A percentile compares a stretch with the other conserved stretches of the same genome.
phyloP scores from a whole-genome alignment of 37 sponge, comb jelly and placozoan species.

The Mnemiopsis leidyi region DNA sequence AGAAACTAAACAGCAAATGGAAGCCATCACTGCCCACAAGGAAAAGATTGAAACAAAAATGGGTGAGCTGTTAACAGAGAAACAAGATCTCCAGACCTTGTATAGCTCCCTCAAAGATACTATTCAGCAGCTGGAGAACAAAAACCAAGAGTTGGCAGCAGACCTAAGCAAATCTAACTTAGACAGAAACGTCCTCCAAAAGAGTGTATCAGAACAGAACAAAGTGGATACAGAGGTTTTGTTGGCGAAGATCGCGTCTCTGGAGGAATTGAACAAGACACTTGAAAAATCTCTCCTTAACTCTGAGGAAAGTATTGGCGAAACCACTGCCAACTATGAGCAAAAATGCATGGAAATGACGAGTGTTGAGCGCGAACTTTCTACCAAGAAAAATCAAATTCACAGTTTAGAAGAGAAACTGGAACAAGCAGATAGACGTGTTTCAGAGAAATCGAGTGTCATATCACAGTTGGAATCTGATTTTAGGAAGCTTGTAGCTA shows the following conservation, averaged over 20 bases:
- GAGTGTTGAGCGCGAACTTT: constrained; percentile 9
- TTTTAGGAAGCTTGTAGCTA: neutral
- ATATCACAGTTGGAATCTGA: constrained; percentile 17
- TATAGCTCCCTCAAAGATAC: neutral
- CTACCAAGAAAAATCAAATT: neutral
- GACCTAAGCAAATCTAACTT: neutral
- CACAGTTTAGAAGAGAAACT: neutral
- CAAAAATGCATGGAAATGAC: constrained; percentile 22
- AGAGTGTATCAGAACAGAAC: neutral
- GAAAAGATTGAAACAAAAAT: neutral
- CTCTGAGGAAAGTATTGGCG: constrained; percentile 2
- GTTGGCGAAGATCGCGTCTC: neutral
- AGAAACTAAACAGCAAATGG: neutral
- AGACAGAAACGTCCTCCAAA: neutral
- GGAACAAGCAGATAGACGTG: neutral
- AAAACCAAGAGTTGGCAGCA: neutral
- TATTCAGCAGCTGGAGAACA: neutral
- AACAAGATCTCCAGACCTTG: neutral
- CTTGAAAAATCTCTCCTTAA: constrained; percentile 18
- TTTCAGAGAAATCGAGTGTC: neutral
- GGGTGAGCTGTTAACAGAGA: neutral
- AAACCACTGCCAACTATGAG: constrained; percentile 40
- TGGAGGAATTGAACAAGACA: neutral
- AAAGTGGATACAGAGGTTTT: neutral
- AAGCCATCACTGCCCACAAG: neutral